Evolutionary conservation across 2,113 vertebrate genomes (phyloP), one percentile per base, ranked within the genome.

Genomic region (Motacilla alba): DNA sequence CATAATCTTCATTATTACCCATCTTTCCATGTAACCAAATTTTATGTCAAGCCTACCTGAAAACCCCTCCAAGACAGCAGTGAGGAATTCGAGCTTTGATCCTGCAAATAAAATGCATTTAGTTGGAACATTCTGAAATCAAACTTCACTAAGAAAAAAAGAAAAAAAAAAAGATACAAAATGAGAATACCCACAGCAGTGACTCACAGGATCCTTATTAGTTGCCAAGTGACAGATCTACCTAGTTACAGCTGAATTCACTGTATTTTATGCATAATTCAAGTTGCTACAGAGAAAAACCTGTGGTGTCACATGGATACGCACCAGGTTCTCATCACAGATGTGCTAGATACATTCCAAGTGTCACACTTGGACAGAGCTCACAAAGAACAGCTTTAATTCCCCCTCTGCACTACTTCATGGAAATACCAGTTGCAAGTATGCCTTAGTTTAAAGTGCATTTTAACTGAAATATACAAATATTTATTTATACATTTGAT

Each of bases 151-250:
- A 52, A 64, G 80, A 78, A 70, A 78, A 53, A 13, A 44, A 70
- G 75, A 53, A 13, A 44, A 68, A 26, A 31, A 68, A 43, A 35
- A 3, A 75, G 22, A 81, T 2, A 44, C 1, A 1, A 85, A 91
- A 70, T 35, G 15, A 93, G 72, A 82, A 67, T 74, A 83, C 44
- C 67, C 83, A 59, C 60, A 92, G 78, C 39, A 82, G 35, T 50
- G 64, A 90, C 43, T 94, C 89, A 83, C 53, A 70, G 11, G 1
- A 50, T 68, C 56, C 46, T n/a, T 14, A 30, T 53, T 64, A 92
- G 84, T 89, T 94, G 89, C 89, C 92, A 89, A 91, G 94, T 85
- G 78, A 88, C 91, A 92, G 74, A 64, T 90, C 92, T 78, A 96
- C 64, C 49, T 27, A 73, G 72, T 89, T 81, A 94, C 64, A 95